These are phyloP conservation scores for Athetis lepigone DNA, from an alignment of 2,888 invertebrate species.

Conservation along the genomic window DNA sequence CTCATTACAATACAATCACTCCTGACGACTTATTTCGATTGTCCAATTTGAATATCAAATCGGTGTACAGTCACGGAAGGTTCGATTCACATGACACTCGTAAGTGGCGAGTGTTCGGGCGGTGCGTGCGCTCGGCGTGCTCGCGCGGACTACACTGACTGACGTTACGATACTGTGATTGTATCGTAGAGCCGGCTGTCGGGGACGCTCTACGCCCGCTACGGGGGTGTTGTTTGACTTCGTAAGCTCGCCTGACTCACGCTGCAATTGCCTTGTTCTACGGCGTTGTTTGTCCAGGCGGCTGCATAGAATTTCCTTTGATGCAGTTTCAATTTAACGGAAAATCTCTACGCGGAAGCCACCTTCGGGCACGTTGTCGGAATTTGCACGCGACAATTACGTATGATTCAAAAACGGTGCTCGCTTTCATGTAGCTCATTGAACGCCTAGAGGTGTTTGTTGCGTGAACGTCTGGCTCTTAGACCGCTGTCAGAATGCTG, in stretches of 20 bases:
- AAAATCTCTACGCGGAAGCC: conserved; percentile 67
- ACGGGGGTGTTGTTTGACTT: conserved; percentile 80
- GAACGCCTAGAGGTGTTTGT: conserved; percentile 69
- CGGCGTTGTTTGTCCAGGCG: conserved; percentile 52
- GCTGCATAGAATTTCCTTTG: conserved; percentile 48
- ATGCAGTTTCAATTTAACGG: conserved; percentile 67
- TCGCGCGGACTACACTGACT: conserved; percentile 78
- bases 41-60: conserved; percentile 80
- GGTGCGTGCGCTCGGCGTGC: conserved; percentile 74
- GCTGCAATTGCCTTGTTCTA: conserved; percentile 49
- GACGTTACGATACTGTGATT: conserved; percentile 57
- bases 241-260: conserved; percentile 82
- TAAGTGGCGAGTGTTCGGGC: conserved; percentile 57
- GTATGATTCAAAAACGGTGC: conserved; percentile 63
- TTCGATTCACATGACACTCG: conserved; percentile 68
- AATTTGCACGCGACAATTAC: conserved; percentile 77
- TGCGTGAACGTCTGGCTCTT: conserved; percentile 68
- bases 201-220: conserved; percentile 77
- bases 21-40: conserved; percentile 76
- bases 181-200: conserved; percentile 64
- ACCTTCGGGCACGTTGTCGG: conserved; percentile 55
- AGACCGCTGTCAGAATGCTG: conserved; percentile 51
- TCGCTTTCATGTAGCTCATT: conserved; percentile 66
- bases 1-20: conserved; percentile 81
- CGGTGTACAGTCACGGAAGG: conserved; percentile 74